Evolutionary conservation across 1,140 invertebrate genomes (phyloP).

Genomic region (Drosophila busckii): DNA sequence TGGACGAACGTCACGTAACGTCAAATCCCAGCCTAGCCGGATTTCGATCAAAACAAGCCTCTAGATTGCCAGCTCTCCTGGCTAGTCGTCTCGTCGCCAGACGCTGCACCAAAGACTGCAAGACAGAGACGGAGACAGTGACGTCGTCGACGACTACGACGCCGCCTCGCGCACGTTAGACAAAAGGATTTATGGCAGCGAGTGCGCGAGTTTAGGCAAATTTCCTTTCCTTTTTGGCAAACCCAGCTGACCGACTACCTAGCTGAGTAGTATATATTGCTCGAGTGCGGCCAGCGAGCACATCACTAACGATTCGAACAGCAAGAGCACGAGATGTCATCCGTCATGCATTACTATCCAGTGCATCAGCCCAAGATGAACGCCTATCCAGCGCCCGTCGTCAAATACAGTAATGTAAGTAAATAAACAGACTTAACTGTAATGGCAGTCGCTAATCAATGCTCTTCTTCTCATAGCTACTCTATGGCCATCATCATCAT

Average conservation of each 20-base stretch:
- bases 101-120: constrained; percentile 12
- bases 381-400: constrained; percentile 33
- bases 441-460: not conserved
- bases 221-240: constrained; percentile 35
- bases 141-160: constrained; percentile 3
- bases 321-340: constrained; percentile 50
- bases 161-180: constrained; percentile 4
- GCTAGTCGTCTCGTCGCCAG: constrained; percentile 57
- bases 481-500: constrained; percentile 38
- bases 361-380: constrained; percentile 56
- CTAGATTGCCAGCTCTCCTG: constrained; percentile 51
- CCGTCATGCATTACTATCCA: constrained; percentile 74
- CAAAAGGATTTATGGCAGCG: constrained; percentile 63
- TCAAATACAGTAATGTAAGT: constrained; percentile 60
- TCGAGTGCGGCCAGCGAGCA: constrained; percentile 12
- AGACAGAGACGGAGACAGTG: constrained; percentile 3
- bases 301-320: constrained; percentile 49
- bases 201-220: constrained; percentile 71
- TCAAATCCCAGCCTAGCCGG: constrained; percentile 47
- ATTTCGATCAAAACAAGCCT: constrained; percentile 70
- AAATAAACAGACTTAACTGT: not conserved
- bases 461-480: constrained; percentile 11
- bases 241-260: constrained; percentile 36
- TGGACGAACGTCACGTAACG: constrained; percentile 53
- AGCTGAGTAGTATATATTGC: constrained; percentile 44